These are phyloP conservation scores for Oxytorus armatus DNA, from an alignment of 2,888 invertebrate genomes.

Conservation along the genomic window DNA sequence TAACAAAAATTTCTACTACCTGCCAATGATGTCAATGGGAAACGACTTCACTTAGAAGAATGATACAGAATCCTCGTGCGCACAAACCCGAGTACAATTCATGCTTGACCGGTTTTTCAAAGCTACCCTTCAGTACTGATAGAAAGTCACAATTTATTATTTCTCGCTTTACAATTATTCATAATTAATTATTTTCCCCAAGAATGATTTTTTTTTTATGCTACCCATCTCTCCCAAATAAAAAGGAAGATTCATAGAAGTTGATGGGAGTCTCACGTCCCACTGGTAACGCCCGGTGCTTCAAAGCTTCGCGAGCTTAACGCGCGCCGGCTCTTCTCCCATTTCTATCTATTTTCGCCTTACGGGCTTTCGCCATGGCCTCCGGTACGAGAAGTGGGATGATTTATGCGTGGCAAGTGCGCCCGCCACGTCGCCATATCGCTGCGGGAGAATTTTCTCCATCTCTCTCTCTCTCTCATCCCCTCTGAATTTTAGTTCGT, in stretches of 20 bases:
- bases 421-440: constrained; percentile 67
- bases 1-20: too few relatives aligned
- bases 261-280: constrained; percentile 34
- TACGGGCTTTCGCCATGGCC: constrained; percentile 49
- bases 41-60: too few relatives aligned
- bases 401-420: constrained; percentile 81
- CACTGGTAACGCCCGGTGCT: constrained; percentile 30
- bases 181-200: neutral
- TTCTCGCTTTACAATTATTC: neutral
- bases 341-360: constrained; percentile 79
- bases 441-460: constrained; percentile 81
- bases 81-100: too few relatives aligned
- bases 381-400: constrained; percentile 76
- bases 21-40: too few relatives aligned
- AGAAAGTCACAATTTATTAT: too few relatives aligned
- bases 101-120: too few relatives aligned
- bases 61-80: too few relatives aligned
- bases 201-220: neutral
- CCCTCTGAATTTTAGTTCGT: constrained; percentile 45
- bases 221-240: neutral
- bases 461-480: constrained; percentile 69
- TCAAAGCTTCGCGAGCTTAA: constrained; percentile 37
- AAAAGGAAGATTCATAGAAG: constrained; percentile 25
- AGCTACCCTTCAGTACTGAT: too few relatives aligned
- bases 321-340: constrained; percentile 37